phyloP scores from a whole-genome alignment of 92 coral and sea anemone genomes.

The Ricordea florida region DNA sequence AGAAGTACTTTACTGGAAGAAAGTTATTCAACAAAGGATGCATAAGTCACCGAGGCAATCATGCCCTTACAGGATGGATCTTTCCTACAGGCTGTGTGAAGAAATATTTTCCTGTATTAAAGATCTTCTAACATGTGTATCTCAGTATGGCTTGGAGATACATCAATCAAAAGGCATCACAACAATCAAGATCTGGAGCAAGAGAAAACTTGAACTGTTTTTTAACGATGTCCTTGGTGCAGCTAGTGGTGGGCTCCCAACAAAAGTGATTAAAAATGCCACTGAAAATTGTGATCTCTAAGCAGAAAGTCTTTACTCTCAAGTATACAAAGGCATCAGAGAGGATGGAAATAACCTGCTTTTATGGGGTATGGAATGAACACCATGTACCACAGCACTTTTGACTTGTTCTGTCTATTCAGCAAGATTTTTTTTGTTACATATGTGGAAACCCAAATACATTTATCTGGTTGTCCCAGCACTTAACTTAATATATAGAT shows the following conservation, averaged over 20 bases:
- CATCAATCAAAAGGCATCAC: slow-evolving; percentile 41
- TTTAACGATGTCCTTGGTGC: slow-evolving; percentile 68
- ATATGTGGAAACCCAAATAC: slow-evolving; percentile 2
- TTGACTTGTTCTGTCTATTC: slow-evolving; percentile 21
- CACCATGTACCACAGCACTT: slow-evolving; percentile 67
- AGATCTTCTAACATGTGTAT: slow-evolving; percentile 69
- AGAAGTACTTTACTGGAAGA: slow-evolving; percentile 67
- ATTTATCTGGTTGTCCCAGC: slow-evolving; percentile 11
- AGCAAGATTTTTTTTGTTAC: slow-evolving; percentile 5
- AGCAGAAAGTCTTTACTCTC: slow-evolving; percentile 53
- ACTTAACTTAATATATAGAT: not conserved
- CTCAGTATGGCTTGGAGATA: slow-evolving; percentile 59
- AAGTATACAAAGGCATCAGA: slow-evolving; percentile 47
- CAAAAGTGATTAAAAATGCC: slow-evolving; percentile 52
- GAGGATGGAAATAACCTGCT: slow-evolving; percentile 54
- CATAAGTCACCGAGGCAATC: slow-evolving; percentile 55
- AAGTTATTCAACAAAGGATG: slow-evolving; percentile 53
- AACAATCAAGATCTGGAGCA: slow-evolving; percentile 47
- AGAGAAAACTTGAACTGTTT: slow-evolving; percentile 68
- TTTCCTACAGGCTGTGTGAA: slow-evolving; percentile 65
- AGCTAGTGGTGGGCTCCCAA: slow-evolving; percentile 53
- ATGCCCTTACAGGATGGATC: slow-evolving; percentile 71
- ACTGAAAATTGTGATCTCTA: slow-evolving; percentile 41
- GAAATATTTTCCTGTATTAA: slow-evolving; percentile 63
- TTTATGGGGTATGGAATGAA: slow-evolving; percentile 64